These are phyloP conservation scores for Melanotaenia pygmaea DNA, from an alignment of 2,797 vertebrate species.

Conservation along the genomic window DNA sequence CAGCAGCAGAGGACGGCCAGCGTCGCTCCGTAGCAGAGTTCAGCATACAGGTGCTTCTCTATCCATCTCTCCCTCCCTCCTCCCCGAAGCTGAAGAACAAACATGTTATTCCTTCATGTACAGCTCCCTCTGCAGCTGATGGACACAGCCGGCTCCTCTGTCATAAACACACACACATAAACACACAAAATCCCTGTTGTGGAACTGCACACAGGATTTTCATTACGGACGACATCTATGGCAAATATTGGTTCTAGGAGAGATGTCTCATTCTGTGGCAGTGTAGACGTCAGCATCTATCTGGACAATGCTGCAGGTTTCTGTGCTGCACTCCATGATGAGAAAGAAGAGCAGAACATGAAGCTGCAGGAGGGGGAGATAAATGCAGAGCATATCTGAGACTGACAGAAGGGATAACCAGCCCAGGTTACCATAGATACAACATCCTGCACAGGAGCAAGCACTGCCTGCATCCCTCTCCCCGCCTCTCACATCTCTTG, in stretches of 20 bases:
- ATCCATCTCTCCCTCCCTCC: slow-evolving; percentile 34
- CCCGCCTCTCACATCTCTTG: slow-evolving; percentile 12
- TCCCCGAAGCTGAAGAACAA: slow-evolving; percentile 37
- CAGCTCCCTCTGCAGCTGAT: slow-evolving; percentile 50
- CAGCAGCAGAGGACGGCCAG: slow-evolving; percentile 14
- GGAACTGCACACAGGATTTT: slow-evolving; percentile 47
- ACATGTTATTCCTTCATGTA: slow-evolving; percentile 67
- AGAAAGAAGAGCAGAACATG: slow-evolving; percentile 25
- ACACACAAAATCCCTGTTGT: slow-evolving; percentile 31
- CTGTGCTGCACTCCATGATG: background rate
- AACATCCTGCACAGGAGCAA: slow-evolving; percentile 82
- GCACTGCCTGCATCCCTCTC: slow-evolving; percentile 81
- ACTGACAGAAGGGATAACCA: slow-evolving; percentile 66
- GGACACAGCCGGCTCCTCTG: slow-evolving; percentile 30
- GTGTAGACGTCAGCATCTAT: slow-evolving; percentile 39
- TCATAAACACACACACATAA: background rate
- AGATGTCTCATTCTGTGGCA: slow-evolving; percentile 55
- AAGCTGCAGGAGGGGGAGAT: slow-evolving; percentile 27
- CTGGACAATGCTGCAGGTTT: background rate
- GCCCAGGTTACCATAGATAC: slow-evolving; percentile 87
- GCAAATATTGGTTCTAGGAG: slow-evolving; percentile 65
- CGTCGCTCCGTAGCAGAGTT: slow-evolving; percentile 21
- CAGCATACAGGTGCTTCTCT: slow-evolving; percentile 37
- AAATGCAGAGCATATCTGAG: slow-evolving; percentile 45
- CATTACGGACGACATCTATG: slow-evolving; percentile 47